Evolutionary conservation across 2,888 invertebrate species (phyloP), one percentile per base, ranked within the genome.

Genomic region (Xestia rhomboidea): DNA sequence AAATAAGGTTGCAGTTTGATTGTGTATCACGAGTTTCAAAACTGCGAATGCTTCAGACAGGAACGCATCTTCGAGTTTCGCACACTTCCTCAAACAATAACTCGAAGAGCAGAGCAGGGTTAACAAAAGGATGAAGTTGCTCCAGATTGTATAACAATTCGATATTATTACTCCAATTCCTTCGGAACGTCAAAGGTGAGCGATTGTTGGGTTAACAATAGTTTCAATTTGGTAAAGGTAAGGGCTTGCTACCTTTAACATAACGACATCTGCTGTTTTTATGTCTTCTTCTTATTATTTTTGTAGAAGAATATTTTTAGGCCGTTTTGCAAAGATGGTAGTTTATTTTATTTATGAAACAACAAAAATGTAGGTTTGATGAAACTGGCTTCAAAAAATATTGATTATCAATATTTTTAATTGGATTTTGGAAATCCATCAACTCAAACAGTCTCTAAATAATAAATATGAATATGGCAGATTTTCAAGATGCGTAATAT

Each of bases 101-200:
- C 64, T 72, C 68, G 68, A 68, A 81, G 87, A 83, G 87, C 79
- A 82, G 68, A 81, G 83, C 84, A 79, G 76, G 76, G 90, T 84
- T 89, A 91, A 95, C 94, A 94, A 94, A 93, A 92, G 91, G 87
- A 89, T 90, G 83, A 82, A 86, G 86, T 83, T 88, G 87, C 94
- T 94, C 95, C 92, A 94, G 93, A 96, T 96, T 94, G 93, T 91
- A 94, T 93, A 92, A 94, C 94, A 94, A 95, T 94, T 94, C 89
- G 88, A 85, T 94, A 94, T 94, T 95, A 93, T 95, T 95, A 94
- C 91, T 93, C 91, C 91, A 92, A 90, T 92, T 93, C 92, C 88
- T 81, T 86, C 88, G 87, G 88, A 83, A 88, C 89, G 88, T 88
- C 89, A 87, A 90, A 90, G 89, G 88, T 89, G 88, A 86, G 81